Percentiles rank a stretch among this genome's conserved stretches.
These are phyloP conservation scores for Gastrophysa polygoni DNA, from an alignment of 2,888 invertebrate genomes.

Conservation along the genomic window DNA sequence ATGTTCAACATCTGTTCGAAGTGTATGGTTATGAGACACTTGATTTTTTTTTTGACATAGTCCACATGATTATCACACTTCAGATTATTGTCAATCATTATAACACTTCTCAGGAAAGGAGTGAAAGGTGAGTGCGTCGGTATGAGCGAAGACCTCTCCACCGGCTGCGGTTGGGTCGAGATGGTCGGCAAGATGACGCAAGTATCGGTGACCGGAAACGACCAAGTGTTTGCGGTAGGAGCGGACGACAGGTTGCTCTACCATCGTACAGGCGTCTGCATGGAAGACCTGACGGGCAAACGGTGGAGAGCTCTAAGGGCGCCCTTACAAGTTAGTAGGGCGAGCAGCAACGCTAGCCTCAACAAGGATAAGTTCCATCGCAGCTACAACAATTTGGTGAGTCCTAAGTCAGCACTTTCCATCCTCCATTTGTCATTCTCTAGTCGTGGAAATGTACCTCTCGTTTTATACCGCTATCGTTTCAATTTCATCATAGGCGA, in stretches of 20 bases:
- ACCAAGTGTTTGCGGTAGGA: slow-evolving; percentile 86
- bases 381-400: slow-evolving; percentile 69
- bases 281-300: slow-evolving; percentile 82
- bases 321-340: slow-evolving; percentile 81
- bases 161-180: slow-evolving; percentile 87
- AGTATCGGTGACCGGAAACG: slow-evolving; percentile 84
- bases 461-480: too few relatives aligned
- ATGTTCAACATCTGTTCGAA: too few relatives aligned
- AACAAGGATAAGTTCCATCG: slow-evolving; percentile 59
- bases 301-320: slow-evolving; percentile 84
- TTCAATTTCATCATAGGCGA: too few relatives aligned
- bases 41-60: too few relatives aligned
- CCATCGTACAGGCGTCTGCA: slow-evolving; percentile 76
- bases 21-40: too few relatives aligned
- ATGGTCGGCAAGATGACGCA: slow-evolving; percentile 85
- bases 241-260: slow-evolving; percentile 81
- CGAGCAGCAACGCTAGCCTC: slow-evolving; percentile 78
- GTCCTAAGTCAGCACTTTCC: too few relatives aligned
- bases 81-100: too few relatives aligned
- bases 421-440: too few relatives aligned
- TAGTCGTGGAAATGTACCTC: too few relatives aligned
- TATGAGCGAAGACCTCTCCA: slow-evolving; percentile 75
- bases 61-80: too few relatives aligned
- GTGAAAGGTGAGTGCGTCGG: slow-evolving; percentile 70
- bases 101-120: slow-evolving; percentile 40